Conservation (phyloP, 2,888 invertebrate species). For the Spialia ferax region DNA sequence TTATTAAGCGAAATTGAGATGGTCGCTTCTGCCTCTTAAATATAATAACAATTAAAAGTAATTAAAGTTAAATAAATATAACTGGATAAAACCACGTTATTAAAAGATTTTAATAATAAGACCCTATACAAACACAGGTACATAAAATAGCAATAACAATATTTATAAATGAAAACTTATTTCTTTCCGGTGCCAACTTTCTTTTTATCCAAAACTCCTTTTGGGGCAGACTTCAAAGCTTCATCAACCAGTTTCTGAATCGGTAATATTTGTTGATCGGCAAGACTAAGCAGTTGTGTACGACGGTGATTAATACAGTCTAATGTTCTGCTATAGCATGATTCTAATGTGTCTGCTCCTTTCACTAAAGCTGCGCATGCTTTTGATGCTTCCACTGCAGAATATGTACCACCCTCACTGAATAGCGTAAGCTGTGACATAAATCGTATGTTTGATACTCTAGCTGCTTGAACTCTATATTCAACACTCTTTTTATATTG, state of each 20-base stretch:
- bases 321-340: slow-evolving; percentile 52
- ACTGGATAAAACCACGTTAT: no score
- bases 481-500: slow-evolving; percentile 57
- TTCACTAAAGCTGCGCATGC: slow-evolving; percentile 56
- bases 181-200: slow-evolving; percentile 44
- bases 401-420: slow-evolving; percentile 66
- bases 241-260: slow-evolving; percentile 59
- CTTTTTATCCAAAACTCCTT: slow-evolving; percentile 49
- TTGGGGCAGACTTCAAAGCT: slow-evolving; percentile 50
- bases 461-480: slow-evolving; percentile 64
- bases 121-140: background rate
- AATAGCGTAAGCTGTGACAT: slow-evolving; percentile 63
- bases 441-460: slow-evolving; percentile 71
- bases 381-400: slow-evolving; percentile 62
- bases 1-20: no score
- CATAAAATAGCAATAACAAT: background rate
- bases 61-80: no score
- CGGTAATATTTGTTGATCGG: slow-evolving; percentile 59
- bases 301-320: slow-evolving; percentile 62
- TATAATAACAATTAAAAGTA: no score
- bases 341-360: slow-evolving; percentile 65
- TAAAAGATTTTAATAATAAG: no score
- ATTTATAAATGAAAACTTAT: slow-evolving; percentile 3
- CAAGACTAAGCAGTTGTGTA: slow-evolving; percentile 56
- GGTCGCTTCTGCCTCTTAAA: no score